Evolutionary conservation across 2,888 invertebrate genomes (phyloP).

Genomic region (Mimumesa dahlbomi): DNA sequence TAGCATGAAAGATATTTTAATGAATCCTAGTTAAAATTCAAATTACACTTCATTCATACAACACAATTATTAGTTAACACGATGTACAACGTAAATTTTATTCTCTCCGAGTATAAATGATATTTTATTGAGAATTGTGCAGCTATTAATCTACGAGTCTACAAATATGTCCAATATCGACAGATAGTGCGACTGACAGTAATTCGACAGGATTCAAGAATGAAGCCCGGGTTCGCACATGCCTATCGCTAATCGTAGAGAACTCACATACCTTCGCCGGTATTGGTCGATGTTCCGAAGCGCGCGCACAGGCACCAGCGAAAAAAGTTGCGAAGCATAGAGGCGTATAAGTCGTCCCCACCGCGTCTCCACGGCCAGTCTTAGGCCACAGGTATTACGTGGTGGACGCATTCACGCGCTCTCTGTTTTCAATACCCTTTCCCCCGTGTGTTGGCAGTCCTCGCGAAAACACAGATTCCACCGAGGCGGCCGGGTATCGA

Average conservation of each 20-base stretch:
- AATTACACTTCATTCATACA: not conserved
- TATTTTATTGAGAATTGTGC: not conserved
- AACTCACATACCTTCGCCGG: conserved; percentile 4
- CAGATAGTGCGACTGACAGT: too few relatives aligned
- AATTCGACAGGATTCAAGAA: too few relatives aligned
- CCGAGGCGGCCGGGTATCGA: conserved; percentile 9
- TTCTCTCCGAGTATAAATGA: conserved; percentile 14
- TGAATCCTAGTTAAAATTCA: not conserved
- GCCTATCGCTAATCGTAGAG: not conserved
- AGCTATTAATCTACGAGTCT: too few relatives aligned
- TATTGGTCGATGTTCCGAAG: conserved; percentile 30
- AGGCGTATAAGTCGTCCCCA: conserved; percentile 54
- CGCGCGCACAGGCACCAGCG: conserved; percentile 23
- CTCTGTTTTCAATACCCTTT: not conserved
- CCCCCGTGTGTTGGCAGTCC: not conserved
- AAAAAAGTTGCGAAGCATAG: conserved; percentile 35
- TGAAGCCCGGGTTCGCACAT: too few relatives aligned
- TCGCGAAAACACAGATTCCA: conserved; percentile 1
- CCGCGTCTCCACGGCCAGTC: conserved; percentile 54
- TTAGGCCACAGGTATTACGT: conserved; percentile 51
- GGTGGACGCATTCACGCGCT: conserved; percentile 20
- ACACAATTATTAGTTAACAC: not conserved
- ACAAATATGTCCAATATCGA: too few relatives aligned
- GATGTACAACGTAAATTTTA: not conserved
- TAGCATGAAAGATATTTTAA: too few relatives aligned